Evolutionary conservation across 2,113 vertebrate genomes (phyloP).

Genomic region (Trachemys scripta): DNA sequence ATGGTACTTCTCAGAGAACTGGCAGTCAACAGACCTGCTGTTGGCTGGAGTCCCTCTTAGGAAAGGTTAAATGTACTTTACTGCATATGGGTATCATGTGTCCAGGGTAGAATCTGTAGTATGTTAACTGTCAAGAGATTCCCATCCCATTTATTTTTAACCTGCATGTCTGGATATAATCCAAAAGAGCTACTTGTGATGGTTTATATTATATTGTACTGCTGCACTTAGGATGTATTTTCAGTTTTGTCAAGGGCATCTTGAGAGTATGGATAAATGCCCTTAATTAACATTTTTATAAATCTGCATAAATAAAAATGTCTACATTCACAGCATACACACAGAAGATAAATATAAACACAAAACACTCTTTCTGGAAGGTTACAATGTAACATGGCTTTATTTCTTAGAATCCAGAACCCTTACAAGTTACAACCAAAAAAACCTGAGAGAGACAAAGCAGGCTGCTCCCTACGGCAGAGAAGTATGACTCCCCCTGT

Average conservation of each 20-base stretch:
- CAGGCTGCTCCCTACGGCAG: not conserved
- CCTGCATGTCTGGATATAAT: not conserved
- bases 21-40: not conserved
- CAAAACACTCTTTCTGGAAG: not conserved
- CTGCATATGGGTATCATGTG: not conserved
- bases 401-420: not conserved
- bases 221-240: not conserved
- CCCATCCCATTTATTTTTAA: not conserved
- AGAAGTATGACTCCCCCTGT: not conserved
- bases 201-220: not conserved
- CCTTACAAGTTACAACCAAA: not conserved
- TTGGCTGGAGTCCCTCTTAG: not conserved
- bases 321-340: not conserved
- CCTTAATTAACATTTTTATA: not conserved
- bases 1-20: not conserved
- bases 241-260: not conserved
- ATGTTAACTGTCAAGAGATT: not conserved
- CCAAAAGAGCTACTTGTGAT: not conserved
- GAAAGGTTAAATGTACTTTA: not conserved
- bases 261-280: not conserved
- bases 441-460: not conserved
- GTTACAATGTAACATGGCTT: not conserved
- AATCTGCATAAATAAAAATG: not conserved
- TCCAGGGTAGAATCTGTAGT: not conserved
- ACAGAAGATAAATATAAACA: not conserved